A percentile compares a stretch with the other conserved stretches of the same genome.
Conservation (phyloP, 2,888 invertebrate species). For the Cataglyphis cursor region DNA sequence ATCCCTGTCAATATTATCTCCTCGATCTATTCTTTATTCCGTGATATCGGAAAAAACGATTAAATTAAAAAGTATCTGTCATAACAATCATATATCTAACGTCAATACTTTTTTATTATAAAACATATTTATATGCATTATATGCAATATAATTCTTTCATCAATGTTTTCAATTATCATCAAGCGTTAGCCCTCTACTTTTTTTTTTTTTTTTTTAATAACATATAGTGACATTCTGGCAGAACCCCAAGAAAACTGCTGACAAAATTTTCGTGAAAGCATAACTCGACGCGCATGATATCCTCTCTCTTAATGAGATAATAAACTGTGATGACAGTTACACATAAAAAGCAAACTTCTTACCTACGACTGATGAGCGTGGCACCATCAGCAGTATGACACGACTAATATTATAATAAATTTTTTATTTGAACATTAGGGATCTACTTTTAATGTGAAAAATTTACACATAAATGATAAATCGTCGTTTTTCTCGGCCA, state of each 20-base stretch:
- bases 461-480: not conserved
- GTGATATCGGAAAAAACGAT: conserved; percentile 6
- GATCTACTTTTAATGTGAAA: not conserved
- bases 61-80: conserved; percentile 3
- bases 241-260: conserved; percentile 72
- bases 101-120: conserved; percentile 8
- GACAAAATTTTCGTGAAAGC: conserved; percentile 69
- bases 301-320: conserved; percentile 61
- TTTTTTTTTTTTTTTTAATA: conserved; percentile 29
- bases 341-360: conserved; percentile 40
- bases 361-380: conserved; percentile 11
- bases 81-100: not conserved
- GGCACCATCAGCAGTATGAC: not conserved
- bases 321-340: conserved; percentile 57
- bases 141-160: conserved; percentile 26
- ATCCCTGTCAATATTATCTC: not conserved
- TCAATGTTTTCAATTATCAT: conserved; percentile 34
- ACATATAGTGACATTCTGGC: conserved; percentile 62
- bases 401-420: conserved; percentile 5
- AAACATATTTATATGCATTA: conserved; percentile 21
- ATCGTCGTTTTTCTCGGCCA: not conserved
- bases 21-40: not conserved
- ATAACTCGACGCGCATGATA: conserved; percentile 63
- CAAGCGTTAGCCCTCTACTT: conserved; percentile 28
- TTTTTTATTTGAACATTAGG: not conserved